Conservation (phyloP, 2,113 vertebrate genomes). For the Tamias sibiricus region DNA sequence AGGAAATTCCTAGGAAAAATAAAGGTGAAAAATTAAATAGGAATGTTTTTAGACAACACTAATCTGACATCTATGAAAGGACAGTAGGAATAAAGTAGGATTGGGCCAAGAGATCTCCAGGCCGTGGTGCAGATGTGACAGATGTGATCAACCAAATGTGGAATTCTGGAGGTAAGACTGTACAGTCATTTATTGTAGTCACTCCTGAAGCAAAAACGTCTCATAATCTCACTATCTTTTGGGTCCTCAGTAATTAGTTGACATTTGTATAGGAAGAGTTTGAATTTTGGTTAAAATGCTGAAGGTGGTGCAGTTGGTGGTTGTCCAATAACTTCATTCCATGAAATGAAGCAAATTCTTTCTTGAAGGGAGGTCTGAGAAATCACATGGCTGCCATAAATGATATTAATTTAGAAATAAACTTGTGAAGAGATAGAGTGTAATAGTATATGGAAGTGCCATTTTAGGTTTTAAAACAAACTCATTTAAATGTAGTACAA, state of each 20-base stretch:
- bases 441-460: not conserved
- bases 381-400: not conserved
- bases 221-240: not conserved
- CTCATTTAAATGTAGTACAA: not conserved
- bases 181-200: not conserved
- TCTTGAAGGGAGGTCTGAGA: not conserved
- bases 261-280: not conserved
- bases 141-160: not conserved
- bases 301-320: not conserved
- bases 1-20: not conserved
- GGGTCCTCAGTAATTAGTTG: not conserved
- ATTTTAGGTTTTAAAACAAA: not conserved
- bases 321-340: not conserved
- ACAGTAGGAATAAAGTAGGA: not conserved
- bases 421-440: not conserved
- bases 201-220: not conserved
- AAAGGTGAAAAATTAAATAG: not conserved
- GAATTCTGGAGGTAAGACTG: not conserved
- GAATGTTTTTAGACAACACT: not conserved
- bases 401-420: not conserved
- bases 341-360: not conserved
- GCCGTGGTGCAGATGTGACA: not conserved
- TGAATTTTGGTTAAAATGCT: not conserved
- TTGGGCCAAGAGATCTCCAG: not conserved
- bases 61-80: not conserved